phyloP scores from a whole-genome alignment of 2,113 vertebrate genomes.

The Lagenorhynchus albirostris region DNA sequence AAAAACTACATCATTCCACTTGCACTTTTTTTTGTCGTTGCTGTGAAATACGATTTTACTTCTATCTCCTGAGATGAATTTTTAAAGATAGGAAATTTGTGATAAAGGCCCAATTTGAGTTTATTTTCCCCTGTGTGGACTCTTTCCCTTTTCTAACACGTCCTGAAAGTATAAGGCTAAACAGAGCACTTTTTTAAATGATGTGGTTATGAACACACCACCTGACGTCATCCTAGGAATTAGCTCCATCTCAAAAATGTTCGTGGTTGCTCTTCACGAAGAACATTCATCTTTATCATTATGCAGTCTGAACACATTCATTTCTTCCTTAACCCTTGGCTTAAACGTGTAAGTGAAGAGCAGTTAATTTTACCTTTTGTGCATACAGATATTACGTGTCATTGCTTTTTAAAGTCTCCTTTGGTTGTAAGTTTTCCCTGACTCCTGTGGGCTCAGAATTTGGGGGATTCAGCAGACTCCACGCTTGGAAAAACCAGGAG shows the following conservation, averaged over 20 bases:
- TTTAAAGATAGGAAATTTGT: neutral
- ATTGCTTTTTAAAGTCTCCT: neutral
- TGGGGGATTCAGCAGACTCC: neutral
- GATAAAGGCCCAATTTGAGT: neutral
- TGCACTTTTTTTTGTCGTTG: neutral
- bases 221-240: neutral
- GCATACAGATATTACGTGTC: neutral
- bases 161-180: neutral
- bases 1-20: constrained; percentile 60
- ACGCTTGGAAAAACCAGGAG: neutral
- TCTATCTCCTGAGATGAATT: neutral
- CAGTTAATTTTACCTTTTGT: neutral
- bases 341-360: neutral
- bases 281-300: neutral
- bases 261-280: neutral
- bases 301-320: neutral
- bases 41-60: neutral
- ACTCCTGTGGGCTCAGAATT: neutral
- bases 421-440: neutral
- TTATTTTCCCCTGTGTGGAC: neutral
- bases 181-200: neutral
- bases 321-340: neutral
- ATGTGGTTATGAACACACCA: neutral
- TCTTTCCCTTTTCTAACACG: neutral
- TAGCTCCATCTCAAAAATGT: neutral